phyloP scores from a whole-genome alignment of 2,113 vertebrate species.

The Piprites chloris region DNA sequence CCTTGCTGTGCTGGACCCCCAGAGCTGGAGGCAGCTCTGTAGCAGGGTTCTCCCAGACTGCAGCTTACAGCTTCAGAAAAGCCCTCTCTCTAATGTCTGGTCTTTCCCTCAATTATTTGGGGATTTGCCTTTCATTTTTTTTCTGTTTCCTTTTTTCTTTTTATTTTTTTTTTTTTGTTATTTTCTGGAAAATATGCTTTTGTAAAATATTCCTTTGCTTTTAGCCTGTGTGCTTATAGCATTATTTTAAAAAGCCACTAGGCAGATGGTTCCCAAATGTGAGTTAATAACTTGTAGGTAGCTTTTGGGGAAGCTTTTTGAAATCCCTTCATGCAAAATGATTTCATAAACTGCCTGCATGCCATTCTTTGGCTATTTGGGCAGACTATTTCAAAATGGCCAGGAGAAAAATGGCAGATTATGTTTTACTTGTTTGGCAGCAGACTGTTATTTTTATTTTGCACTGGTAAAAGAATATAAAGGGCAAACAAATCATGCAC shows the following conservation, averaged over 20 bases:
- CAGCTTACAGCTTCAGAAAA: not conserved
- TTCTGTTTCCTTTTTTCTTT: not conserved
- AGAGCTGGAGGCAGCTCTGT: not conserved
- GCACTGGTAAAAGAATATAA: not conserved
- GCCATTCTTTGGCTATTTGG: not conserved
- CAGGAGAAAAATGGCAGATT: not conserved
- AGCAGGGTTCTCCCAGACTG: not conserved
- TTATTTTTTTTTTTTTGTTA: not conserved
- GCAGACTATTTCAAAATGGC: not conserved
- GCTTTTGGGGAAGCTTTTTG: constrained; percentile 49
- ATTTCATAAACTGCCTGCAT: not conserved
- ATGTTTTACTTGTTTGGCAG: not conserved
- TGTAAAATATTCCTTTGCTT: not conserved
- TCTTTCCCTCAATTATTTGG: not conserved
- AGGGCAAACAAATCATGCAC: not conserved
- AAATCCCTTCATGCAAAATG: constrained; percentile 38
- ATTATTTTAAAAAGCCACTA: constrained; percentile 30
- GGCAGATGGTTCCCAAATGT: constrained; percentile 37
- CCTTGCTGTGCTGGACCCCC: not conserved
- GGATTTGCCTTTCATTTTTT: not conserved
- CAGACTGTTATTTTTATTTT: not conserved
- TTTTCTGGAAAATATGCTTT: not conserved
- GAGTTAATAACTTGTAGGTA: constrained; percentile 30
- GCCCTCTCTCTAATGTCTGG: not conserved
- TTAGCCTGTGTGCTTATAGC: not conserved